A percentile compares a stretch with the other conserved stretches of the same genome.
phyloP scores from a whole-genome alignment of 2,888 invertebrate species.

The Scaptomyza caliginosa region DNA sequence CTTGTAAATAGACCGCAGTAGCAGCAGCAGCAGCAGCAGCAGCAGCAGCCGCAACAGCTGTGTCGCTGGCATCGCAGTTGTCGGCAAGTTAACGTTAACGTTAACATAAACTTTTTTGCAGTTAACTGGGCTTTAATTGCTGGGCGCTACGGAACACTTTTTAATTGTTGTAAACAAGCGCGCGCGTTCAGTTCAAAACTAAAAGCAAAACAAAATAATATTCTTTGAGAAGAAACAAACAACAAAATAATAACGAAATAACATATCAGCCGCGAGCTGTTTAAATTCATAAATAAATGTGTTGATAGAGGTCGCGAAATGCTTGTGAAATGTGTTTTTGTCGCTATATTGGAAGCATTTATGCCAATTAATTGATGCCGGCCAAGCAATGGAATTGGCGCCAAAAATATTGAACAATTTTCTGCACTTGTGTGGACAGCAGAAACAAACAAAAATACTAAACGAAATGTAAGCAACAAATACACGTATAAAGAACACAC shows the following conservation, averaged over 20 bases:
- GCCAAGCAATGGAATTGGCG: constrained; percentile 34
- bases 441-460: neutral
- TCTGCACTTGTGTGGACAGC: constrained; percentile 16
- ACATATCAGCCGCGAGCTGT: constrained; percentile 52
- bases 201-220: constrained; percentile 4
- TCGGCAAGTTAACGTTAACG: constrained; percentile 42
- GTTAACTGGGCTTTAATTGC: constrained; percentile 77
- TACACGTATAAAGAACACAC: neutral
- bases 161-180: constrained; percentile 81
- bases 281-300: constrained; percentile 24
- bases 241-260: constrained; percentile 7
- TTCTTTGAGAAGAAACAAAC: neutral
- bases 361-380: constrained; percentile 42
- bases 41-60: constrained; percentile 10
- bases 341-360: constrained; percentile 15
- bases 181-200: constrained; percentile 67
- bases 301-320: constrained; percentile 52
- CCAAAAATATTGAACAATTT: constrained; percentile 29
- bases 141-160: constrained; percentile 61
- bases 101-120: constrained; percentile 45
- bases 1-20: constrained; percentile 17
- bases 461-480: constrained; percentile 31
- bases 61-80: constrained; percentile 25
- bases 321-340: constrained; percentile 34
- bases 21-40: neutral